Percentiles rank a stretch among this genome's conserved stretches.
phyloP scores from a whole-genome alignment of 2,888 invertebrate genomes.

The Leptinotarsa tumamoca region DNA sequence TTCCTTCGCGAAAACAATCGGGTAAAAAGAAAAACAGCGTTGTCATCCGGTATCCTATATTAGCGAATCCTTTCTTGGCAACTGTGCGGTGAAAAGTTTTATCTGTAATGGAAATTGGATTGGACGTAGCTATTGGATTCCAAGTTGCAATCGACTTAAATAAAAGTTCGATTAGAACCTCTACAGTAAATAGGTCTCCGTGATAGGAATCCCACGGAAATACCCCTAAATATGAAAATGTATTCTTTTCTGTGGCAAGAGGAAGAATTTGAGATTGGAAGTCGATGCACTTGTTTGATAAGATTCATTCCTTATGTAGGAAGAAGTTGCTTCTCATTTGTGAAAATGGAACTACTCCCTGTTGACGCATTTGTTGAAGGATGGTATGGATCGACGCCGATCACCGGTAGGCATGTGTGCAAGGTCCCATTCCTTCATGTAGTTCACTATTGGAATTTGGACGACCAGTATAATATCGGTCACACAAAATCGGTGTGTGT shows the following conservation, averaged over 20 bases:
- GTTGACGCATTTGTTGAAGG: no score
- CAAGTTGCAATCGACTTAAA: slow-evolving; percentile 18
- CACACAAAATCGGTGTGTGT: no score
- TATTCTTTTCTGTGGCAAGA: slow-evolving; percentile 1
- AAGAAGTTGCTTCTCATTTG: no score
- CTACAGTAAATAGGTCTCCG: slow-evolving; percentile 12
- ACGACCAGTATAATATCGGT: no score
- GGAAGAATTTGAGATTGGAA: not conserved
- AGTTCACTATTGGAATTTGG: no score
- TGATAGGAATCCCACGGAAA: slow-evolving; percentile 4
- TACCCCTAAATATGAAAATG: slow-evolving; percentile 10
- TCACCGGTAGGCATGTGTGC: no score
- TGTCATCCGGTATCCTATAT: not conserved
- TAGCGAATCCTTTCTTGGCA: slow-evolving; percentile 17
- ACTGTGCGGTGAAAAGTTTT: slow-evolving; percentile 17
- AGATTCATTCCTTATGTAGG: not conserved
- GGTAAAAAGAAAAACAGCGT: not conserved
- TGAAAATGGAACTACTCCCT: no score
- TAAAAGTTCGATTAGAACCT: slow-evolving; percentile 18
- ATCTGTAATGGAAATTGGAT: slow-evolving; percentile 22
- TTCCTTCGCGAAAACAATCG: not conserved
- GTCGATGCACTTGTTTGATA: not conserved
- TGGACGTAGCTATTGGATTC: slow-evolving; percentile 17
- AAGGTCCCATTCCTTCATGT: no score
- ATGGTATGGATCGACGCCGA: no score